Percentiles rank a stretch among this genome's conserved stretches.
These are phyloP conservation scores for Camelus dromedarius DNA, from an alignment of 2,113 vertebrate genomes.

Conservation along the genomic window DNA sequence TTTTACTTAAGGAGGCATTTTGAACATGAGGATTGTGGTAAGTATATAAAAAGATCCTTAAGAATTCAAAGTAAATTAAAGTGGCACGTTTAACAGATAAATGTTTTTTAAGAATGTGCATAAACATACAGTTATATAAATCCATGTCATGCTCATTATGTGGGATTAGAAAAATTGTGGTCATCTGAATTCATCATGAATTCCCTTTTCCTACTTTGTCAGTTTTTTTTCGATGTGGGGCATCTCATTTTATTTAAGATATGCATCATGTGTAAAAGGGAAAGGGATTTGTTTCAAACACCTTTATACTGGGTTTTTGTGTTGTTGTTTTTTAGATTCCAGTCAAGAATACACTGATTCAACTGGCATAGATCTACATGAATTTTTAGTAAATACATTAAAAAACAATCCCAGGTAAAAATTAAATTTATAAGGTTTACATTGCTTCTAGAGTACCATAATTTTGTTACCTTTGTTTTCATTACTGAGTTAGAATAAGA, in stretches of 20 bases:
- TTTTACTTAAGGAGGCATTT: conserved; percentile 40
- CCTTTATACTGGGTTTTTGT: conserved; percentile 82
- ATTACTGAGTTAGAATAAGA: conserved; percentile 65
- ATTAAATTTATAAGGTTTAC: conserved; percentile 79
- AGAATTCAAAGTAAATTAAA: conserved; percentile 49
- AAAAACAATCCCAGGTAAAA: conserved; percentile 98
- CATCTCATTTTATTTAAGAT: conserved; percentile 64
- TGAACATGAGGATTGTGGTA: conserved; percentile 42
- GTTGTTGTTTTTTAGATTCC: conserved; percentile 91
- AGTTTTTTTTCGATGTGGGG: conserved; percentile 45
- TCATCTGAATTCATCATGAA: not conserved
- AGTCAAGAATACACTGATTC: conserved; percentile 99
- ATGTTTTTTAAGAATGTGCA: conserved; percentile 8
- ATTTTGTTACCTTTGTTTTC: conserved; percentile 68
- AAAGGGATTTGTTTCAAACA: conserved; percentile 77
- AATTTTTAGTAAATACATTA: conserved; percentile 99
- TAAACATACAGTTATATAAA: conserved; percentile 45
- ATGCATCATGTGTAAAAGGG: conserved; percentile 60
- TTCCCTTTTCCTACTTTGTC: conserved; percentile 24
- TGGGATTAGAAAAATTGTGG: conserved; percentile 6
- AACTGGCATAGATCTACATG: conserved; percentile 98
- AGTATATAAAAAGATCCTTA: conserved; percentile 46
- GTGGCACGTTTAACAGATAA: not conserved
- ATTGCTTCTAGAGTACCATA: conserved; percentile 70
- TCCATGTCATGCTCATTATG: not conserved